Evolutionary conservation across 2,888 invertebrate genomes (phyloP).

Genomic region (Perdita meconis): DNA sequence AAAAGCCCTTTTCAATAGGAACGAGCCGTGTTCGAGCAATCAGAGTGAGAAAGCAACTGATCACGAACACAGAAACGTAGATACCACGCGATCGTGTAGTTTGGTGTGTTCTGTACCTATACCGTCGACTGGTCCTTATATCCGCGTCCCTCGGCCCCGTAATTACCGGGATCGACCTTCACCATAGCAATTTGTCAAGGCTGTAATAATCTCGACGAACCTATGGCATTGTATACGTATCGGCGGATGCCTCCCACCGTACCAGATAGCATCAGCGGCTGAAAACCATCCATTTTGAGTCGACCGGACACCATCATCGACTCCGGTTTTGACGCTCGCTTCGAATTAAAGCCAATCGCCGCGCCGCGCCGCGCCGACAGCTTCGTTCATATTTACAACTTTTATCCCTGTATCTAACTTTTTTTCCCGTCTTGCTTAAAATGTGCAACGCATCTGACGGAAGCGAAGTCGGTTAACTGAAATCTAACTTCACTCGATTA

Average conservation of each 20-base stretch:
- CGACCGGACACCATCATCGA: slow-evolving; percentile 68
- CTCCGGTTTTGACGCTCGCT: slow-evolving; percentile 75
- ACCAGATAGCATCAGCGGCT: slow-evolving; percentile 74
- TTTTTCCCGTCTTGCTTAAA: background rate
- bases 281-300: slow-evolving; percentile 69
- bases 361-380: slow-evolving; percentile 60
- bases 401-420: too few species aligned
- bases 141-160: slow-evolving; percentile 76
- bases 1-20: slow-evolving; percentile 49
- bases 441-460: background rate
- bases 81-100: background rate
- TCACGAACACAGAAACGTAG: slow-evolving; percentile 20
- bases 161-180: slow-evolving; percentile 83
- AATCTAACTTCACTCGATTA: too few species aligned
- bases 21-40: slow-evolving; percentile 27
- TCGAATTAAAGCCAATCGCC: slow-evolving; percentile 74
- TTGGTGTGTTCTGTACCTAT: background rate
- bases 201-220: slow-evolving; percentile 80
- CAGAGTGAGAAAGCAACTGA: slow-evolving; percentile 35
- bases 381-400: too few species aligned
- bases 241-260: slow-evolving; percentile 81
- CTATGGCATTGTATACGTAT: slow-evolving; percentile 81
- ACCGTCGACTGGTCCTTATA: slow-evolving; percentile 57
- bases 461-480: too few species aligned
- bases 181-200: slow-evolving; percentile 84